Evolutionary conservation across 2,797 vertebrate species (phyloP), one percentile per base, ranked within the genome.

Genomic region (Urophycis tenuis): DNA sequence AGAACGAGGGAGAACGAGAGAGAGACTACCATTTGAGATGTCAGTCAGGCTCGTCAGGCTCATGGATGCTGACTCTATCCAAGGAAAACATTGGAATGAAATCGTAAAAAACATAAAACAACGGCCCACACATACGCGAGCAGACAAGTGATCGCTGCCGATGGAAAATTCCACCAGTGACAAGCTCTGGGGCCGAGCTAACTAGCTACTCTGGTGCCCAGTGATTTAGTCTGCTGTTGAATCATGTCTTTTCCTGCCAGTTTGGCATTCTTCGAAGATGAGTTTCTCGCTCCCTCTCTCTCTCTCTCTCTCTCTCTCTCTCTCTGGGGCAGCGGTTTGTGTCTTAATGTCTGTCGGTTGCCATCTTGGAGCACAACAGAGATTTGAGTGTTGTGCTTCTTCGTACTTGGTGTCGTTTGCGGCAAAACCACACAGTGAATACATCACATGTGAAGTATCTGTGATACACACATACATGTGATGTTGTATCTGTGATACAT

Each of bases 221-320:
- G 88, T 90, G 89, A 91, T 91, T 90, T 90, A 91, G 89, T 90
- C 88, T 88, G 88, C 88, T 88, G 88, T 90, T 82, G 86, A 84
- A 90, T 92, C 89, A 89, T 90, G 91, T 90, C 90, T 90, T 88
- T 90, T 90, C 87, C 87, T 91, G 91, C 89, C 91, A 91, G 88
- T 84, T 81, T 85, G 74, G 86, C 91, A 92, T 92, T 92, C 89
- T 91, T 92, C 81, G 19, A 85, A 85, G 89, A 91, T 92, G 89
- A 92, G 81, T 87, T 89, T 87, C 81, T 80, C 35, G 4, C 39
- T 36, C 35, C 35, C 53, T 15, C 15, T 45, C 41, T 60, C 22
- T 60, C 19, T 60, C 22, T 60, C 19, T 60, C 53, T 60, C 6
- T 1, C 22, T 25, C 19, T 25, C 53, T 60, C 53, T 60, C 72